phyloP scores from a whole-genome alignment of 1,140 invertebrate genomes.

The Phenacoccus solenopsis region DNA sequence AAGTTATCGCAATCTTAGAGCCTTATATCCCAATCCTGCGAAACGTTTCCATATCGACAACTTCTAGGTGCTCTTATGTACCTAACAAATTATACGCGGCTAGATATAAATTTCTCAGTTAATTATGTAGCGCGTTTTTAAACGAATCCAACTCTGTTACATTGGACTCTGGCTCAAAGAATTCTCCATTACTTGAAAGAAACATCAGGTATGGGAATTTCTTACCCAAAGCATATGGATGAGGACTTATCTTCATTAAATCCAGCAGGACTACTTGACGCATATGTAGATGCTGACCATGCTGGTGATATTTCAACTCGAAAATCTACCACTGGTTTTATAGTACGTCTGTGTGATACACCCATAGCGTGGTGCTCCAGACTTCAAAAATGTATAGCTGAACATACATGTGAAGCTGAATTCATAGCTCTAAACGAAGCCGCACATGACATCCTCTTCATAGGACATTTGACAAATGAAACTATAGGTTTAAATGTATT shows the following conservation, averaged over 20 bases:
- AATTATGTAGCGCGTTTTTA: no score
- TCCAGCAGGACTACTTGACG: not conserved
- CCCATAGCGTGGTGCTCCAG: not conserved
- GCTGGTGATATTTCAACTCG: not conserved
- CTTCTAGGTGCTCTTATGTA: no score
- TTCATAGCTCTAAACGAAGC: not conserved
- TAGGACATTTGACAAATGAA: not conserved
- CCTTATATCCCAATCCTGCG: no score
- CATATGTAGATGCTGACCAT: constrained; percentile 12
- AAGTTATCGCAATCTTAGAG: no score
- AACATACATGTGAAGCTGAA: not conserved
- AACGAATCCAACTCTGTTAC: not conserved
- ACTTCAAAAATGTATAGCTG: not conserved
- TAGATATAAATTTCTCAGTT: no score
- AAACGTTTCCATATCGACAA: no score
- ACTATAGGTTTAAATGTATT: not conserved
- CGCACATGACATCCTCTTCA: not conserved
- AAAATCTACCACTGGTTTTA: constrained; percentile 15
- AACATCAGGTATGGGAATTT: not conserved
- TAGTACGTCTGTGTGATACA: not conserved
- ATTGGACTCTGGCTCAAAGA: not conserved
- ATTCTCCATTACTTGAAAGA: not conserved
- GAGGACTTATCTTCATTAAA: not conserved
- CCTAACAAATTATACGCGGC: no score
- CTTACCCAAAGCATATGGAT: not conserved